Evolutionary conservation across 1,140 invertebrate species (phyloP).

Genomic region (Leptinotarsa texana): DNA sequence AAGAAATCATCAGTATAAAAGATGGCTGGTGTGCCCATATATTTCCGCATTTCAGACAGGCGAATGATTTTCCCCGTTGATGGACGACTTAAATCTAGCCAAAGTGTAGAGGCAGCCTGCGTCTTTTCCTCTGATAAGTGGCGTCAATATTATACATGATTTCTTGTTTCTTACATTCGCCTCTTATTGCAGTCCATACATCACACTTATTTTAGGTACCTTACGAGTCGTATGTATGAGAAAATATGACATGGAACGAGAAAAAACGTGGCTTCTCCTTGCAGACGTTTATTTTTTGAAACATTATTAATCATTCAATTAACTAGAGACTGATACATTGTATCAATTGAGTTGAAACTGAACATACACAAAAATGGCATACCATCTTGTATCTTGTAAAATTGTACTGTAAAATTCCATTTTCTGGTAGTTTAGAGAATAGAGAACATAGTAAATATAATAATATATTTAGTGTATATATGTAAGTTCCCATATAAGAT

Average conservation of each 20-base stretch:
- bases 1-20: constrained; percentile 38
- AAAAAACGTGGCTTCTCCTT: not conserved
- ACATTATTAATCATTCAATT: no score
- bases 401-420: no score
- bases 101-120: constrained; percentile 33
- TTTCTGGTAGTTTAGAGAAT: no score
- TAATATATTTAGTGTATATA: no score
- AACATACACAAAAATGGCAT: no score
- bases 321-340: no score
- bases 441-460: no score
- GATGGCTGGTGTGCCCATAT: constrained; percentile 41
- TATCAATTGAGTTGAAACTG: no score
- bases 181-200: constrained; percentile 48
- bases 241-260: constrained; percentile 29
- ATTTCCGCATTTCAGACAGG: constrained; percentile 49
- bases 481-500: no score
- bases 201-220: constrained; percentile 48
- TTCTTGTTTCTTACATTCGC: constrained; percentile 52
- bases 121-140: constrained; percentile 46
- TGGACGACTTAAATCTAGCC: constrained; percentile 52
- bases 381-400: no score
- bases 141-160: constrained; percentile 54
- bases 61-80: constrained; percentile 50
- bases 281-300: no score
- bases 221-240: constrained; percentile 43